Percentiles rank a stretch among this genome's conserved stretches.
These are phyloP conservation scores for Lepus timidus DNA, from an alignment of 2,113 vertebrate genomes.

Conservation along the genomic window DNA sequence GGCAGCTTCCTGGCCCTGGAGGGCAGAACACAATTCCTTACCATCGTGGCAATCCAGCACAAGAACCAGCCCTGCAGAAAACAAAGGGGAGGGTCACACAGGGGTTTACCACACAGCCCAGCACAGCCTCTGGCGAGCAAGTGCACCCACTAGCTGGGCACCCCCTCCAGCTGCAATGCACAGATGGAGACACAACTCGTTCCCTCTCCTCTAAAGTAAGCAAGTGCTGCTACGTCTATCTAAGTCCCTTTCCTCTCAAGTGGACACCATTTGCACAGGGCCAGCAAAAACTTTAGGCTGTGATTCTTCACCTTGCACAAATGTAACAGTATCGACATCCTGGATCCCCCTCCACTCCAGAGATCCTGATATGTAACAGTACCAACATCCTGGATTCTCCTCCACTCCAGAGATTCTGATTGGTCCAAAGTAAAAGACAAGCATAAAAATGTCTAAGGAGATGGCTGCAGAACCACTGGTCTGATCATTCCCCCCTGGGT, in stretches of 20 bases:
- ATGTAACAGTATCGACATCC: neutral
- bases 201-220: neutral
- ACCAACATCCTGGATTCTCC: neutral
- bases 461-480: neutral
- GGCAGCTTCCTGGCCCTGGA: neutral
- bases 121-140: neutral
- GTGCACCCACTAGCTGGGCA: neutral
- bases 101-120: accelerated
- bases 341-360: neutral
- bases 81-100: neutral
- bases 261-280: neutral
- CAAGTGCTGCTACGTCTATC: too few relatives aligned
- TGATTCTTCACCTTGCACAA: neutral
- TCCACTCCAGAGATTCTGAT: neutral
- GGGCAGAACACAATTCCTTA: conserved; percentile 49
- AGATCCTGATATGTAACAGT: neutral
- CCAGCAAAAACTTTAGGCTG: neutral
- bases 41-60: conserved; percentile 60
- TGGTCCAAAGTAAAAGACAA: neutral
- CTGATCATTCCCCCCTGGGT: neutral
- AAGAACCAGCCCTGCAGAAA: conserved; percentile 69
- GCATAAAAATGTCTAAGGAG: neutral
- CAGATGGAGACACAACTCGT: neutral
- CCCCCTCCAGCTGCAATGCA: neutral
- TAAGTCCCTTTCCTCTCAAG: neutral